phyloP scores from a whole-genome alignment of 2,888 invertebrate species.

The Diogma glabrata region DNA sequence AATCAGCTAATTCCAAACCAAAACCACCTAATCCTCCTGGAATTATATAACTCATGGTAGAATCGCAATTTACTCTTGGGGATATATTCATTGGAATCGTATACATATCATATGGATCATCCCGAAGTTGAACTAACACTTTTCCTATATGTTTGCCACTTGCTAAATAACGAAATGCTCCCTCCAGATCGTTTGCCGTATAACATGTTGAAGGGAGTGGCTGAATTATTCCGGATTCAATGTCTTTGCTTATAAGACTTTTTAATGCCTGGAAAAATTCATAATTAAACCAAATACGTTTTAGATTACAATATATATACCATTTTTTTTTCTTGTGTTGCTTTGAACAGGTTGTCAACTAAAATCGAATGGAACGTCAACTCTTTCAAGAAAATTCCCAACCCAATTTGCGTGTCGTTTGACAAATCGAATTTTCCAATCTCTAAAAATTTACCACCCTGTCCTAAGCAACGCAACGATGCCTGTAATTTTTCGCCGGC shows the following conservation, averaged over 20 bases:
- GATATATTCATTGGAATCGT: constrained; percentile 28
- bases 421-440: constrained; percentile 78
- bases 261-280: constrained; percentile 42
- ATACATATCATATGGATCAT: constrained; percentile 21
- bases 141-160: constrained; percentile 75
- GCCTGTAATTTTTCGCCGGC: constrained; percentile 82
- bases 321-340: constrained; percentile 16
- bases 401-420: constrained; percentile 46
- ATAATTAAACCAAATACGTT: too few species aligned
- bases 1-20: constrained; percentile 78
- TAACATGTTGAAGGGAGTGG: constrained; percentile 58
- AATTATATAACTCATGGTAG: constrained; percentile 43
- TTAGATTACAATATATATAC: too few species aligned
- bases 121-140: constrained; percentile 36
- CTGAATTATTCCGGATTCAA: constrained; percentile 51
- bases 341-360: constrained; percentile 54
- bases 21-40: constrained; percentile 84
- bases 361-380: constrained; percentile 67
- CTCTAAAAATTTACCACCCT: constrained; percentile 62
- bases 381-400: constrained; percentile 58
- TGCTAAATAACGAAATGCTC: constrained; percentile 55
- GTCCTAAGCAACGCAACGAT: constrained; percentile 48
- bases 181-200: constrained; percentile 50
- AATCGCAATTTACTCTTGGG: constrained; percentile 29
- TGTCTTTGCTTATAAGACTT: constrained; percentile 47